Percentiles rank a stretch among this genome's conserved stretches.
Evolutionary conservation across 2,113 vertebrate species (phyloP).

Genomic region (Copsychus sechellarum): DNA sequence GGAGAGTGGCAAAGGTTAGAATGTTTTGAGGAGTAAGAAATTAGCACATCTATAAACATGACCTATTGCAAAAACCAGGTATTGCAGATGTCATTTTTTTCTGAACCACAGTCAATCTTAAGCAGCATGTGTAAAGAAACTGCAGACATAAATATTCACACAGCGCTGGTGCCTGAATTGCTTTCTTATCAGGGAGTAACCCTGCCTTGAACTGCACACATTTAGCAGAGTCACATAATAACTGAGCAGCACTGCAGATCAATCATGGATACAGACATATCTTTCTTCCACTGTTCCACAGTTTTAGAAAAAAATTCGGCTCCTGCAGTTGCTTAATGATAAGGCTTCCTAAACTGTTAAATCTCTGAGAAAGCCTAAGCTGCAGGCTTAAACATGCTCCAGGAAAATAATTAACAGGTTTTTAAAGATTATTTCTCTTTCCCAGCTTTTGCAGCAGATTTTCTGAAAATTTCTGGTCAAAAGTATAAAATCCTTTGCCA

Average conservation of each 20-base stretch:
- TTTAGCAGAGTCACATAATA: not conserved
- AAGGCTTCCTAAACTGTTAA: not conserved
- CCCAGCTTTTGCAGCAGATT: not conserved
- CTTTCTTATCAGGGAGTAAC: slow-evolving; percentile 13
- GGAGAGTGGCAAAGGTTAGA: not conserved
- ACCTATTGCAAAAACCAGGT: not conserved
- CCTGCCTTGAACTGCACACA: not conserved
- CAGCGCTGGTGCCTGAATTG: not conserved
- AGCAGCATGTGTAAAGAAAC: not conserved
- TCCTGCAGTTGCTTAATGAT: not conserved
- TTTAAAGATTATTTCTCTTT: not conserved
- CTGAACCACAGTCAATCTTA: not conserved
- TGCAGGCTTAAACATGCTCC: not conserved
- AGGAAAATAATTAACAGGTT: not conserved
- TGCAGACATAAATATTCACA: slow-evolving; percentile 16
- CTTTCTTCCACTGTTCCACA: not conserved
- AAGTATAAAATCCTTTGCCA: not conserved
- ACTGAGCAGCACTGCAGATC: not conserved
- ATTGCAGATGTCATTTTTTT: not conserved
- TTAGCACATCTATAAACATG: not conserved
- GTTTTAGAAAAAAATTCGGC: not conserved
- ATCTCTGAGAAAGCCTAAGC: not conserved
- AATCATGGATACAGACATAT: not conserved
- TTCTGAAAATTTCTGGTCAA: not conserved
- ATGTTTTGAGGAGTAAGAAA: not conserved